Percentiles rank a stretch among this genome's conserved stretches.
phyloP scores from a whole-genome alignment of 2,113 vertebrate genomes.

The Eleginops maclovinus region DNA sequence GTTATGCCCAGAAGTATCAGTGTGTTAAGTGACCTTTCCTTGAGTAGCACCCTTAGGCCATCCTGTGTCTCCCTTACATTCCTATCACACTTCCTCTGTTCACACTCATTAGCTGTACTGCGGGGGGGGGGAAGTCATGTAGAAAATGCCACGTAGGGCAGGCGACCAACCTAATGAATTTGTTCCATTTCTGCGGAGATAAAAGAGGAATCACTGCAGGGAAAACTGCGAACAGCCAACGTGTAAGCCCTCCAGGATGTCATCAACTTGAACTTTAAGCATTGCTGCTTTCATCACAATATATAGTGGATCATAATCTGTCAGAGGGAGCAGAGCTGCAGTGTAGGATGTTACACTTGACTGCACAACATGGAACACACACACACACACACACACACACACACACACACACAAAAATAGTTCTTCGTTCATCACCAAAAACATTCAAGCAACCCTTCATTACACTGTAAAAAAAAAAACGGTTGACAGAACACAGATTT shows the following conservation, averaged over 20 bases:
- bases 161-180: constrained; percentile 52
- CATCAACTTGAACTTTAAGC: constrained; percentile 66
- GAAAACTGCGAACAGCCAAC: constrained; percentile 64
- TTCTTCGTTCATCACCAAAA: background rate
- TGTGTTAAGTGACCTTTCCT: background rate
- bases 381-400: background rate
- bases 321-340: constrained; percentile 51
- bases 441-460: too few relatives aligned
- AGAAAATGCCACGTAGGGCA: constrained; percentile 10
- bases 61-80: background rate
- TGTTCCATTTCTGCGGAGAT: constrained; percentile 58
- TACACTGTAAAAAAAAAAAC: too few relatives aligned
- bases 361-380: constrained; percentile 50
- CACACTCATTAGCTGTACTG: constrained; percentile 27
- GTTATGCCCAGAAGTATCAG: background rate
- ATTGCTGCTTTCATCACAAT: constrained; percentile 65
- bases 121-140: constrained; percentile 6
- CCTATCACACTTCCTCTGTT: constrained; percentile 8
- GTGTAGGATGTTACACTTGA: constrained; percentile 47
- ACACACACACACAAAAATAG: background rate
- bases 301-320: constrained; percentile 69
- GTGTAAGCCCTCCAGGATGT: constrained; percentile 49
- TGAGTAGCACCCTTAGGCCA: background rate
- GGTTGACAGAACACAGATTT: too few relatives aligned
- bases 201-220: constrained; percentile 52